Evolutionary conservation across 30 jellyfish, hydroid and myxozoan species (phyloP), one percentile per base, ranked within the genome.

Genomic region (Turritopsis dohrnii): DNA sequence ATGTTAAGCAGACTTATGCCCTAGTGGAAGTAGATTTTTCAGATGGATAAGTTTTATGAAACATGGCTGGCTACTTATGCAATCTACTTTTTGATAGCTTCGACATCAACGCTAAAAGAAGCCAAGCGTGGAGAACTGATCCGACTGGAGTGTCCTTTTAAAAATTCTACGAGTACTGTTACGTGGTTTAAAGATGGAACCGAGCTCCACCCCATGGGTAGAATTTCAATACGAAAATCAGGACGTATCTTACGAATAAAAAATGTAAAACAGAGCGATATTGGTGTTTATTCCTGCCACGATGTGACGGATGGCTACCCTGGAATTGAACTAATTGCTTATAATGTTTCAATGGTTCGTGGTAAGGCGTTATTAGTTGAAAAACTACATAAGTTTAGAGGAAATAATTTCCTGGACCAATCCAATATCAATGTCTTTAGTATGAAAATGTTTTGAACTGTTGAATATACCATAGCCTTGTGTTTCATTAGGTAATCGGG

Each of bases 231-330:
- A 27, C 28, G 77, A 69, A 69, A 69, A 19, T 69, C 77, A 8
- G 77, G 77, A 69, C 28, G 30, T 23, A 21, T 69, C 8, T 69
- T 69, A 8, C 28, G 30, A 69, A 69, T 69, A 69, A 69, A 27
- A 69, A 69, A 69, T 69, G 77, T 19, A 16, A 16, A 27, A n/a
- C 31, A 69, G 30, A 69, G 77, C 9, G 77, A 69, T 69, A 19
- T 69, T 69, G 77, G 77, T 69, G 30, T 69, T n/a, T 69, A 69
- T 69, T 69, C 77, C 8, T 69, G 77, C 30, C 9, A 69, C 22
- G 77, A 69, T 27, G 22, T 69, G 17, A 69, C 77, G 9, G 22
- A 7, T n/a, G 77, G 77, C 9, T 27, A 0, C 9, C 77, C 77
- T 69, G 31, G 30, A 23, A 69, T n/a, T 7, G 77, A 69, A 19